Evolutionary conservation across 2,888 invertebrate species (phyloP).

Genomic region (Palloptera scutellata): DNA sequence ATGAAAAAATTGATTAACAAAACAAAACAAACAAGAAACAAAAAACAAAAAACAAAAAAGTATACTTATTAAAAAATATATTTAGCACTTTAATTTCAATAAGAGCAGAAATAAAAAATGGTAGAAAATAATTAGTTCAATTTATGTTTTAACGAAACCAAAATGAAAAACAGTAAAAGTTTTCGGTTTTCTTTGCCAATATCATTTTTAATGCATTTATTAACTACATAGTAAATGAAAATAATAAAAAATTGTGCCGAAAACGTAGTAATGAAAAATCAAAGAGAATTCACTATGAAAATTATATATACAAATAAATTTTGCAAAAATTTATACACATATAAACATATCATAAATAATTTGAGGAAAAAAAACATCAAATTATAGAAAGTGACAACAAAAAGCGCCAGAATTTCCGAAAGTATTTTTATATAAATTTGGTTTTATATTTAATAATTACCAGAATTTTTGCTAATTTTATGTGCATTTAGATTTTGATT

Average conservation of each 20-base stretch:
- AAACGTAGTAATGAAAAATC: slow-evolving; percentile 8
- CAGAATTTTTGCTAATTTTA: no score
- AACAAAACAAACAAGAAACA: slow-evolving; percentile 28
- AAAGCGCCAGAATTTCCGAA: background rate
- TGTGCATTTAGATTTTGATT: no score
- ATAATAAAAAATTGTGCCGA: background rate
- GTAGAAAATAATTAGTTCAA: no score
- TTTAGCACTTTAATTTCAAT: no score
- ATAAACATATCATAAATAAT: slow-evolving; percentile 1
- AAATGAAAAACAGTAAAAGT: slow-evolving; percentile 29
- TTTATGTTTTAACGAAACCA: background rate
- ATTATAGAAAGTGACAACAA: slow-evolving; percentile 1
- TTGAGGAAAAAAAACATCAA: slow-evolving; percentile 12
- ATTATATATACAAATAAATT: background rate
- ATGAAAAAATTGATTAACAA: slow-evolving; percentile 21
- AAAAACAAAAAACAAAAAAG: slow-evolving; percentile 37
- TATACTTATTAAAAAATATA: slow-evolving; percentile 20
- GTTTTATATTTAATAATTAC: no score
- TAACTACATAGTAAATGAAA: background rate
- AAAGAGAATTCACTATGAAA: slow-evolving; percentile 7
- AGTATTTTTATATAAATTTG: no score
- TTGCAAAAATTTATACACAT: slow-evolving; percentile 21
- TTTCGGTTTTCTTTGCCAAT: slow-evolving; percentile 16
- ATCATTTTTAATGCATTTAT: slow-evolving; percentile 4
- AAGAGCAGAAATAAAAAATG: no score